Percentiles rank a stretch among this genome's conserved stretches.
Conservation (phyloP, 23 tunicate genomes). For the Halocynthia aurantium region DNA sequence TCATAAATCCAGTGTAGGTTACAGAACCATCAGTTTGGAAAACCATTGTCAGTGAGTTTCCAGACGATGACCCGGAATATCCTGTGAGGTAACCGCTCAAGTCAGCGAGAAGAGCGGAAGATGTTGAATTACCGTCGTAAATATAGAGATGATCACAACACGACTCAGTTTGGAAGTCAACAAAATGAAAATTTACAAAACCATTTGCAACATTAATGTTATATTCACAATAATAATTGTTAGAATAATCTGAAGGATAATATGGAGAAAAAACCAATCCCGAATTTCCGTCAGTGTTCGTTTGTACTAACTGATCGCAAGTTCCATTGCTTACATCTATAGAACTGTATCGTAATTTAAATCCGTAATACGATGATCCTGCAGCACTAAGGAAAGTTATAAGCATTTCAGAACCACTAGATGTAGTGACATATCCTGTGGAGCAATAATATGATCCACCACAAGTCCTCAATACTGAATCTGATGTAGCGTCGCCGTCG, state of each 20-base stretch:
- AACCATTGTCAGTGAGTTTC: neutral
- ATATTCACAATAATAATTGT: neutral
- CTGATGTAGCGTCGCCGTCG: neutral
- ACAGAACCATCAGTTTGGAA: conserved; percentile 10
- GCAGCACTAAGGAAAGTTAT: too few relatives aligned
- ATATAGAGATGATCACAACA: conserved; percentile 3
- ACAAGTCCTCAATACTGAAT: neutral
- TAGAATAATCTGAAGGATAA: conserved; percentile 1
- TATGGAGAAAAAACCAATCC: neutral
- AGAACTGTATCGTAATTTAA: too few relatives aligned
- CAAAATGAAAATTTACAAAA: neutral
- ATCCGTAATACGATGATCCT: too few relatives aligned
- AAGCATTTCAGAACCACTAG: too few relatives aligned
- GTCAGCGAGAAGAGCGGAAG: neutral
- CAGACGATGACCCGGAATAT: neutral
- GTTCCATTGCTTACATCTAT: too few relatives aligned
- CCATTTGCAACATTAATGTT: neutral
- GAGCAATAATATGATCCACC: neutral
- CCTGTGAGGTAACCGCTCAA: neutral
- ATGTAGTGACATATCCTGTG: neutral
- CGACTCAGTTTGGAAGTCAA: conserved; percentile 3
- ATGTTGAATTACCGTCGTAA: conserved; percentile 7
- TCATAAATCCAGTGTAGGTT: conserved; percentile 7
- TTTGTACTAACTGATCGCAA: too few relatives aligned
- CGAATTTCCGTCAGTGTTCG: neutral